These are phyloP conservation scores for Rhea americana DNA, from an alignment of 2,113 vertebrate genomes.

Conservation along the genomic window DNA sequence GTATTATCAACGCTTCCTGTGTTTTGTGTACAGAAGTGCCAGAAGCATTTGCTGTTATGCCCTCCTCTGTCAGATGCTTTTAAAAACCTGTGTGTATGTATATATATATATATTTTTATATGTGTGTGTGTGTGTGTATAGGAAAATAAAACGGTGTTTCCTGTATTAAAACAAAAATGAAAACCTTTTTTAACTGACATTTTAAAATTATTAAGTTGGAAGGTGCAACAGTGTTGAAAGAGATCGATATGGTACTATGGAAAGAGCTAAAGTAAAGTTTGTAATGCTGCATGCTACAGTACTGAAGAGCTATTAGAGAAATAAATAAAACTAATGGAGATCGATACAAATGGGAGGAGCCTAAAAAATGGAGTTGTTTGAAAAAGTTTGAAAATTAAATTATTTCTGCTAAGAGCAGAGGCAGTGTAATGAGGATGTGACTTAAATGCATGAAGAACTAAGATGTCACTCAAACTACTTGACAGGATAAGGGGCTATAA, in stretches of 20 bases:
- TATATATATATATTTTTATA: too few species aligned
- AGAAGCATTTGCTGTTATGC: neutral
- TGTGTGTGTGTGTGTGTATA: too few species aligned
- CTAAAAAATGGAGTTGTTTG: neutral
- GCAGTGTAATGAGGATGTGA: neutral
- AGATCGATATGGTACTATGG: neutral
- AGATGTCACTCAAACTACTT: slow-evolving; percentile 1
- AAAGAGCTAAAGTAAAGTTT: neutral
- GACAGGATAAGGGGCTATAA: slow-evolving; percentile 4
- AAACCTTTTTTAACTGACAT: neutral
- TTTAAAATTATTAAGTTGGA: neutral
- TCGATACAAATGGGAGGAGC: neutral
- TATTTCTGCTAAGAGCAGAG: neutral
- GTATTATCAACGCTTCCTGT: rapidly evolving
- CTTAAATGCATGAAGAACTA: neutral
- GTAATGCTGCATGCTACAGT: neutral
- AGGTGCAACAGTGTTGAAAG: neutral
- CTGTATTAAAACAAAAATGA: neutral
- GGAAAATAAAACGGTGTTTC: neutral
- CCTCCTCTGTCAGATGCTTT: neutral
- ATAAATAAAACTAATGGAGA: slow-evolving; percentile 32
- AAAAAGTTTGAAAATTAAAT: neutral
- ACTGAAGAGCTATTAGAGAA: slow-evolving; percentile 15
- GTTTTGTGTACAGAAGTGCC: neutral
- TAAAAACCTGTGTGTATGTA: neutral